These are phyloP conservation scores for Charadrius vociferus DNA, from an alignment of 2,113 vertebrate genomes.

Conservation along the genomic window DNA sequence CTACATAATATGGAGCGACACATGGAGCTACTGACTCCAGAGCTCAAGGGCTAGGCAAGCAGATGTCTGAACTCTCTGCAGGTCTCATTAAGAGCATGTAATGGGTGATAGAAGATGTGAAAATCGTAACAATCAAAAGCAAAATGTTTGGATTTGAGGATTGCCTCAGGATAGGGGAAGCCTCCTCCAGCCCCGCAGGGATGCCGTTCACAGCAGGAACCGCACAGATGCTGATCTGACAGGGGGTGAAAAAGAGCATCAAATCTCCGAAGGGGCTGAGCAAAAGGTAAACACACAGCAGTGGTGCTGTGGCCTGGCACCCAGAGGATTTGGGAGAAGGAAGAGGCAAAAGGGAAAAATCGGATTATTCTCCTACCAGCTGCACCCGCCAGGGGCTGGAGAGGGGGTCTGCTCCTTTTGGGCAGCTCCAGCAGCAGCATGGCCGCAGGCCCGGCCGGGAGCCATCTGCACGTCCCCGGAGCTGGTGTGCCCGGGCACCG, in stretches of 20 bases:
- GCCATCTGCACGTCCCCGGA: fast-evolving
- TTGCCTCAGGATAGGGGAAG: constrained; percentile 21
- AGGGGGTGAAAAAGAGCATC: not conserved
- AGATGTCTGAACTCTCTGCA: constrained; percentile 59
- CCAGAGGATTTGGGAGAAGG: not conserved
- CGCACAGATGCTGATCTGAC: not conserved
- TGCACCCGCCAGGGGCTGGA: not conserved
- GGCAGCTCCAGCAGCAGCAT: not conserved
- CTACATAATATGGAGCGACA: not conserved
- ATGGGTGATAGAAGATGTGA: constrained; percentile 31
- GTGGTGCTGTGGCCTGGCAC: not conserved
- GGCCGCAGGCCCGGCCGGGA: fast-evolving
- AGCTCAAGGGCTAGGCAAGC: constrained; percentile 4
- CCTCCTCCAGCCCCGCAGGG: not conserved
- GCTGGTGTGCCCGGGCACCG: fast-evolving
- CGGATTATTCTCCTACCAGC: not conserved
- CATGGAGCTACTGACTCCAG: constrained; percentile 19
- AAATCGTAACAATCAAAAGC: constrained; percentile 28
- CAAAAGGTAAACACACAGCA: not conserved
- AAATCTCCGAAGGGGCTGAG: not conserved
- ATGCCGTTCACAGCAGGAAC: not conserved
- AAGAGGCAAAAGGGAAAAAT: not conserved
- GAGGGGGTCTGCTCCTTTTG: not conserved
- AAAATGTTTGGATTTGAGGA: constrained; percentile 4
- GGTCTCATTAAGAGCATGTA: constrained; percentile 54